A percentile compares a stretch with the other conserved stretches of the same genome.
Evolutionary conservation across 2,888 invertebrate species (phyloP).

Genomic region (Erebia epiphron): DNA sequence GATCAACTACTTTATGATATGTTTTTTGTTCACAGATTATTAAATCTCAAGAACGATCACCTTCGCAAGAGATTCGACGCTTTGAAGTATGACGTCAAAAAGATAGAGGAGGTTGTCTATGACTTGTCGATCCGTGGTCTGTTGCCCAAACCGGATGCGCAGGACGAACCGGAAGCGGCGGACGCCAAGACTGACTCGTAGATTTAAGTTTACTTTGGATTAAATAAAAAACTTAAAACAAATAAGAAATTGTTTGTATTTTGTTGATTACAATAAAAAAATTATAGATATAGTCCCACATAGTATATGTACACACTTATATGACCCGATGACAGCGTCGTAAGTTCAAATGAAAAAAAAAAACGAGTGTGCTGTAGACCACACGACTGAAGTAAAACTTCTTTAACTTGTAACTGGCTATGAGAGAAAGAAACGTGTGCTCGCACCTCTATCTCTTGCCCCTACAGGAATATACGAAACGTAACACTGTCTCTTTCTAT

Average conservation of each 20-base stretch:
- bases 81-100: slow-evolving; percentile 95
- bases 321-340: no score
- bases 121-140: slow-evolving; percentile 93
- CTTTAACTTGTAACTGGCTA: no score
- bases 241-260: no score
- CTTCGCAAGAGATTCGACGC: slow-evolving; percentile 93
- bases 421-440: no score
- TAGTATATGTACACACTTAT: no score
- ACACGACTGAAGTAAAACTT: no score
- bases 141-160: slow-evolving; percentile 59
- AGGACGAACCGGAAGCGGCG: not conserved
- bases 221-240: not conserved
- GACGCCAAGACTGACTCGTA: slow-evolving; percentile 11
- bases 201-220: not conserved
- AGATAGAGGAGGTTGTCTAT: slow-evolving; percentile 96
- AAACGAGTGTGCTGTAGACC: no score
- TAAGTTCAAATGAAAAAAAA: no score
- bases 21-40: slow-evolving; percentile 66
- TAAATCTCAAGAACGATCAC: slow-evolving; percentile 95
- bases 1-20: not conserved
- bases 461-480: no score
- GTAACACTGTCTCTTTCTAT: no score
- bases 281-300: no score
- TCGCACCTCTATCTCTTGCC: no score
- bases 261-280: not conserved